Evolutionary conservation across 2,888 invertebrate species (phyloP), one percentile per base, ranked within the genome.

Genomic region (Sarcophaga carnaria): DNA sequence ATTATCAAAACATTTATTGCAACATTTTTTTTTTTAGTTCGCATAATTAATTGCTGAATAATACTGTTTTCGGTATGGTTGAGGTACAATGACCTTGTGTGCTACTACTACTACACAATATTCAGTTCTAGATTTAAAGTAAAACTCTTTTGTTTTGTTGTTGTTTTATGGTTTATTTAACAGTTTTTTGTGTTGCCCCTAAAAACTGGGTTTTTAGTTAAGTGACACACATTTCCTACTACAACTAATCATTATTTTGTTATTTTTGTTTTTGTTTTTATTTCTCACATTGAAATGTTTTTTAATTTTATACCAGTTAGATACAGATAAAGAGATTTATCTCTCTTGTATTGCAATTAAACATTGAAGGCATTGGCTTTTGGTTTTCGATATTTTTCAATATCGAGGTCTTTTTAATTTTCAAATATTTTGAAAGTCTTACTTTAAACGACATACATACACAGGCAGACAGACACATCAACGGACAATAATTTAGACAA

Each of bases 341-440:
- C 49, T 66, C 49, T 66, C 22, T 75, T 78, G 62, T 70, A 78
- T 60, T 62, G 45, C 47, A 69, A 75, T 25, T 14, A 64, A 66
- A 66, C n/a, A 4, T 20, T 71, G n/a, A 80, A 59, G 17, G 60
- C 17, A 59, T 60, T 66, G 59, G 59, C 75, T 64, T 45, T 64
- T 45, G 54, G 20, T 59, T 82, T 69, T 79, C 81, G 76, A 76
- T 76, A 64, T 59, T 59, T 82, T 69, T 79, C 81, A 82, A 76
- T 76, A 76, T 70, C 81, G 76, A 76, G 81, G 81, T 82, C 81
- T 81, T 47, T 81, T 8, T 37, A 37, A 37, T 37, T 37, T 69
- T 37, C 45, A 70, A 71, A 70, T 22, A 54, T 60, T 74, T n/a
- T 47, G 3, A 20, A 20, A 54, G 54, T 17, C 54, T 49, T 49